Percentiles rank a stretch among this genome's conserved stretches.
phyloP scores from a whole-genome alignment of 2,888 invertebrate species.

The Ochropleura plecta region DNA sequence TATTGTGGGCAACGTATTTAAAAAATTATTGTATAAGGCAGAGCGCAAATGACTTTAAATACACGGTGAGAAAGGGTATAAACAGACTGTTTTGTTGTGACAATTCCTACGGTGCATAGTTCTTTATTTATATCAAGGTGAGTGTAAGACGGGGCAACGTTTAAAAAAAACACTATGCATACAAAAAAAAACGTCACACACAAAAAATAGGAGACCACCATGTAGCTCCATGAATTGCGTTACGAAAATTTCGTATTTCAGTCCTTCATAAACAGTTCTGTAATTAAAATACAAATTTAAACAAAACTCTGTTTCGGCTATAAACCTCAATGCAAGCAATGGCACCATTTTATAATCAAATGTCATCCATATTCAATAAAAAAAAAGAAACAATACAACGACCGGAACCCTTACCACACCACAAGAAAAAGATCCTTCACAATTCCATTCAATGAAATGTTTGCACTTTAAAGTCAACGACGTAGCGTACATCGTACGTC shows the following conservation, averaged over 20 bases:
- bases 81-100: not conserved
- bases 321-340: not conserved
- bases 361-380: not conserved
- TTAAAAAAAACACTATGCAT: no score
- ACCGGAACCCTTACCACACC: not conserved
- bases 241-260: no score
- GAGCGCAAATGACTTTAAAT: not conserved
- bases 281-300: no score
- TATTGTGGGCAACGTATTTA: no score
- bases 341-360: not conserved
- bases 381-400: slow-evolving; percentile 1
- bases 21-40: not conserved
- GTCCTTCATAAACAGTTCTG: no score
- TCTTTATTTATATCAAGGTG: not conserved
- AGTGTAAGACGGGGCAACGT: no score
- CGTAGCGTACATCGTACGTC: slow-evolving; percentile 28
- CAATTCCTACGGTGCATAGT: not conserved
- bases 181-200: no score
- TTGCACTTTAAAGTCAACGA: slow-evolving; percentile 55
- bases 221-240: no score
- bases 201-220: no score
- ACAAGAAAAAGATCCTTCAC: slow-evolving; percentile 43
- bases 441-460: slow-evolving; percentile 57
- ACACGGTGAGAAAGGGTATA: not conserved
- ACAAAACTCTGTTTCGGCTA: no score